phyloP scores from a whole-genome alignment of 2,113 vertebrate species.

The Cardinalis cardinalis region DNA sequence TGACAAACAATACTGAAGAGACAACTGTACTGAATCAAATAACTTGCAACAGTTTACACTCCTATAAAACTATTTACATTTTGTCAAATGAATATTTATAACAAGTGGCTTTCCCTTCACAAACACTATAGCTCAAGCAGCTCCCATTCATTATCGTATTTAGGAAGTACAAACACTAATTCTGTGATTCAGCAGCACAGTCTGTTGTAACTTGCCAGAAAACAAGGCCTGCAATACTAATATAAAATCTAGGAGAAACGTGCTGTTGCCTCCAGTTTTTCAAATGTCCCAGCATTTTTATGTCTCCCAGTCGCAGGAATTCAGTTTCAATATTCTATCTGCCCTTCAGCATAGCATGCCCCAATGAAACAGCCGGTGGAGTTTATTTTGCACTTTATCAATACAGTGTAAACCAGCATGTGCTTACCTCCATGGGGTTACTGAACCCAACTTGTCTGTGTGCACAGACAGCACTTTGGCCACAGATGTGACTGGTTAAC shows the following conservation, averaged over 20 bases:
- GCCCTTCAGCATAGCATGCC: conserved; percentile 51
- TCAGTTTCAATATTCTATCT: conserved; percentile 3
- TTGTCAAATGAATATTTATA: conserved; percentile 77
- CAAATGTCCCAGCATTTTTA: neutral
- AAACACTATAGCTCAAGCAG: conserved; percentile 47
- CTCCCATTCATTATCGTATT: conserved; percentile 32
- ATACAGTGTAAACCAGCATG: conserved; percentile 71
- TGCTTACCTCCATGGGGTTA: conserved; percentile 70
- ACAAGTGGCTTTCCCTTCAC: conserved; percentile 62
- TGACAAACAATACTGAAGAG: conserved; percentile 68
- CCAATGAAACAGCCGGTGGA: conserved; percentile 68
- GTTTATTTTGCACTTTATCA: conserved; percentile 72
- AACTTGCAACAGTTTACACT: conserved; percentile 67
- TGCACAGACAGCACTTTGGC: conserved; percentile 71
- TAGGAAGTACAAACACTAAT: conserved; percentile 35
- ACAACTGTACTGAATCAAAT: conserved; percentile 68
- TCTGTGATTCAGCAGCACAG: neutral
- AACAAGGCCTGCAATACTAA: neutral
- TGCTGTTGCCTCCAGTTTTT: conserved; percentile 14
- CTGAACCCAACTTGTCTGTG: conserved; percentile 73
- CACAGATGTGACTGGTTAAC: conserved; percentile 84
- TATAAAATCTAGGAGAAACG: neutral
- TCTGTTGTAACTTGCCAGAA: neutral
- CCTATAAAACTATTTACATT: conserved; percentile 75
- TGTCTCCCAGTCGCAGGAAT: conserved; percentile 2